Evolutionary conservation across 2,113 vertebrate species (phyloP), one percentile per base, ranked within the genome.

Genomic region (Cyprinodon variegatus): DNA sequence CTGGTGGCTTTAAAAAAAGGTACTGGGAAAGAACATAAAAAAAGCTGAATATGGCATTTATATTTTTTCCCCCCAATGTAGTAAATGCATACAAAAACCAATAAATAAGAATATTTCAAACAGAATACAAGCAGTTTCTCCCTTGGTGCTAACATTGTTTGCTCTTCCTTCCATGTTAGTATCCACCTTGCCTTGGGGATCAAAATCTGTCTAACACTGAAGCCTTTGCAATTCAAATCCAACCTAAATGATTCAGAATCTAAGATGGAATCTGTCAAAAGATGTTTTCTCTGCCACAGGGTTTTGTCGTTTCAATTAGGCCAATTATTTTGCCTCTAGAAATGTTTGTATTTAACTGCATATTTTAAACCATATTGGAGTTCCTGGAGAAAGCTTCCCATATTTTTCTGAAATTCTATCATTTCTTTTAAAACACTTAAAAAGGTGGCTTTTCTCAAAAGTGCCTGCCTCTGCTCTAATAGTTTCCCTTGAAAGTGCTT

Each of bases 381-480:
- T 50, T 17, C 3, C 20, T 1, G 5, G 8, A 41, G 20, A 53
- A 53, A 17, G 20, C 48, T 20, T 17, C 15, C 6, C 48, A 17
- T 20, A 17, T 7, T 20, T 29, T 50, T 50, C 61, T 70, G 29
- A 46, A 50, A 61, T 50, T 65, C 15, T 53, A 1, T 22, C 17
- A 0, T 46, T 72, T 59, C 64, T 70, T 61, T 79, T 46, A 66
- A 67, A 70, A 37, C 2, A n/a, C 1, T 15, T 48, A 73, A 57
- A 72, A 68, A 77, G 65, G 77, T 65, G 72, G 85, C 61, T 40
- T 57, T 11, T 48, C 29, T 66, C 48, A 62, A 65, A 72, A 53
- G 76, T 48, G 61, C 38, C 41, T 8, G 7, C 39, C 10, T 15
- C 2, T 13, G 45, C 77, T 86, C 85, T 89, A 86, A 89, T 75